Evolutionary conservation across 2,113 vertebrate species (phyloP).

Genomic region (Chlorocebus sabaeus): DNA sequence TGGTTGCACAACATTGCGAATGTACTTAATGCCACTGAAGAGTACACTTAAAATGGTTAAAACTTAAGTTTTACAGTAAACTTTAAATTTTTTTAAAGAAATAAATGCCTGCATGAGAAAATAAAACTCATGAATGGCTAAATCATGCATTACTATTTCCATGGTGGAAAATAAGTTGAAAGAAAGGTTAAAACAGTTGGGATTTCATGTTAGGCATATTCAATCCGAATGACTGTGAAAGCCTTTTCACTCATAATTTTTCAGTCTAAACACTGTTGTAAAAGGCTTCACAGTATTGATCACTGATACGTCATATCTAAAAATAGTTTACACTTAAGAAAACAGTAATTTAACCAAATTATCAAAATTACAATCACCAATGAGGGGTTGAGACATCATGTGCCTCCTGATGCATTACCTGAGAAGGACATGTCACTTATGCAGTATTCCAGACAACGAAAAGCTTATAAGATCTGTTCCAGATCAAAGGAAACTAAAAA

Average conservation of each 20-base stretch:
- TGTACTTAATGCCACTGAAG: not conserved
- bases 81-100: constrained; percentile 14
- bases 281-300: not conserved
- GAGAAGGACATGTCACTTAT: not conserved
- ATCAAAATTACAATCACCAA: constrained; percentile 25
- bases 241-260: constrained; percentile 22
- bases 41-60: not conserved
- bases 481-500: constrained; percentile 27
- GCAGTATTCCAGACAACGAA: not conserved
- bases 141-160: constrained; percentile 26
- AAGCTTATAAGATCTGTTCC: constrained; percentile 4
- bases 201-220: not conserved
- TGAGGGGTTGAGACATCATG: not conserved
- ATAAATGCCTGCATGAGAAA: constrained; percentile 15
- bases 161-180: not conserved
- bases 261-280: constrained; percentile 36
- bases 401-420: not conserved
- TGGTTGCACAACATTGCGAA: not conserved
- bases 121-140: constrained; percentile 20
- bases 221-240: not conserved
- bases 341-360: constrained; percentile 6
- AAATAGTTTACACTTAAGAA: constrained; percentile 3
- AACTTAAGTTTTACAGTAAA: not conserved
- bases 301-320: constrained; percentile 13
- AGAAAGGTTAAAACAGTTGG: not conserved